Percentiles rank a stretch among this genome's conserved stretches.
phyloP scores from a whole-genome alignment of 1,140 invertebrate species.

The Centruroides sculpturatus region DNA sequence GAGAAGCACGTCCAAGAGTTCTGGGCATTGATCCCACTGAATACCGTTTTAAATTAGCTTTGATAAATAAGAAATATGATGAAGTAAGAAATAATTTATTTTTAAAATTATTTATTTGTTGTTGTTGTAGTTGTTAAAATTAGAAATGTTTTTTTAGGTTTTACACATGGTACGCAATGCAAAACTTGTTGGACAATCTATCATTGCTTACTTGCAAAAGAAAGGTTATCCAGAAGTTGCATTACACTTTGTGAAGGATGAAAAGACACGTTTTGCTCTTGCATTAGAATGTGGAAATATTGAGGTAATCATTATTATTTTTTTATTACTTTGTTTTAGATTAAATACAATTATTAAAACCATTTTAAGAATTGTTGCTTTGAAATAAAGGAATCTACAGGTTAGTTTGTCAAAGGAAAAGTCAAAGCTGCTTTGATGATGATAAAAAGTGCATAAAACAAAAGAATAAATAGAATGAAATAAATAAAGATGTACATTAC shows the following conservation, averaged over 20 bases:
- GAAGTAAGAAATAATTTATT: constrained; percentile 38
- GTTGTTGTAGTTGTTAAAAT: constrained; percentile 2
- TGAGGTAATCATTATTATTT: too few species aligned
- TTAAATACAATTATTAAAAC: too few species aligned
- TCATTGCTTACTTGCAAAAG: constrained; percentile 97
- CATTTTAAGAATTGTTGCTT: too few species aligned
- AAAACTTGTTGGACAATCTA: constrained; percentile 94
- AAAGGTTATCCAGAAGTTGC: constrained; percentile 99
- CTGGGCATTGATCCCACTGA: constrained; percentile 93
- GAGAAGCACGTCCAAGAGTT: constrained; percentile 78
- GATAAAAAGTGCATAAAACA: too few species aligned
- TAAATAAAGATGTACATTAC: too few species aligned
- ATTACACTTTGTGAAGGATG: constrained; percentile 97
- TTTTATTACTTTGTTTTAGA: too few species aligned
- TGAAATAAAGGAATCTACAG: too few species aligned
- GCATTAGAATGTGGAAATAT: constrained; percentile 98
- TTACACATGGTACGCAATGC: constrained; percentile 95
- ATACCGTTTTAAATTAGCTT: constrained; percentile 93
- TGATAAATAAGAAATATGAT: constrained; percentile 94
- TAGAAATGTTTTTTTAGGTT: constrained; percentile 37
- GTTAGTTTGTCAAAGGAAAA: too few species aligned
- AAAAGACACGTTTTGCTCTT: constrained; percentile 89
- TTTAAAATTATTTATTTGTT: not conserved
- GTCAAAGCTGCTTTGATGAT: too few species aligned
- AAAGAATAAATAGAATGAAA: too few species aligned